Base-by-base conservation (phyloP, 2,113 vertebrate species). In the Neogobius melanostomus region DNA sequence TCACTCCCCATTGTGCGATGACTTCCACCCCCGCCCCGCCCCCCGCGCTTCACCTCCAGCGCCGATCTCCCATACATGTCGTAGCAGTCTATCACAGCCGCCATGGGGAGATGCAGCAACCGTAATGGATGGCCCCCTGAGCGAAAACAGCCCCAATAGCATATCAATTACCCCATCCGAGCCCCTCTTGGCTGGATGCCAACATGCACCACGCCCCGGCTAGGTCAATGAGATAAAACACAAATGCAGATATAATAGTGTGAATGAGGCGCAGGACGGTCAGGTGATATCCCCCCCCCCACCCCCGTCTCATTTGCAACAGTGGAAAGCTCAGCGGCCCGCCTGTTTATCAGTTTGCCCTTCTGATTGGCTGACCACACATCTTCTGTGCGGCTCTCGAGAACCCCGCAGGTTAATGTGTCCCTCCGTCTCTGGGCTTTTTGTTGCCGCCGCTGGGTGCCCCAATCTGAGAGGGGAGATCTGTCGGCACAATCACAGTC, bases 141-240 rank as follows among this genome's bases (percentile, higher is more conserved):
- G 87, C 66, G 60, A 88, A 90, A 89, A 87, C 82, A 84, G 76
- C 81, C 79, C 74, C 89, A 79, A 86, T 83, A 85, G 90, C 88
- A 85, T 93, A 91, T 93, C 87, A 89, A 88, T 93, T 90, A 91
- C 89, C 89, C 89, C 87, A 91, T 92, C 89, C 86, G 86, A 81
- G 50, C 82, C 3, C 88, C 56, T 82, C 71, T 76, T 82, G 86
- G 84, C 81, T 54, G 60, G 78, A 68, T 70, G 80, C 81, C 83
- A 81, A 9, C 9, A 47, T 28, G 62, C 67, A 17, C 74, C 85
- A 62, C 70, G 53, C 74, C 79, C 63, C 54, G 17, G 81, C 83
- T 64, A 73, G 85, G 79, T 74, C 77, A 74, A 80, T 69, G 83
- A 88, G 88, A 87, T 80, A 69, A 84, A 70, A 73, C 64, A 51